phyloP scores from a whole-genome alignment of 2,888 invertebrate species.

The Epistrophella euchroma region DNA sequence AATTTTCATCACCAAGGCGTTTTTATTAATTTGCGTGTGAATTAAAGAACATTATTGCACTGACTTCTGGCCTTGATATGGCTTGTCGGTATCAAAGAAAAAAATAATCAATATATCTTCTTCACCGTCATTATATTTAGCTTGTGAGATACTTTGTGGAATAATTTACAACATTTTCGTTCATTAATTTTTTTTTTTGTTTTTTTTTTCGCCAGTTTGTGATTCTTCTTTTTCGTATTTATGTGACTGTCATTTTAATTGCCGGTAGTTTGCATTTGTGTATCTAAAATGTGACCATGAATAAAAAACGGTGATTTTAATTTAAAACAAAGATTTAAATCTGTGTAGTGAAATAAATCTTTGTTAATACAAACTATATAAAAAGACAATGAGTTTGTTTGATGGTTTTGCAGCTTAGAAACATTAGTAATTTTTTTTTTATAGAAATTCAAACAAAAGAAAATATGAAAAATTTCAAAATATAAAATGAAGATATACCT shows the following conservation, averaged over 20 bases:
- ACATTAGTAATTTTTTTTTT: neutral
- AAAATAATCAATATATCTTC: constrained; percentile 20
- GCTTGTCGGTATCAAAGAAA: constrained; percentile 7
- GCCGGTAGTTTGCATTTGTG: constrained; percentile 42
- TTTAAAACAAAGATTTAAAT: constrained; percentile 32
- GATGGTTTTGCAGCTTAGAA: neutral
- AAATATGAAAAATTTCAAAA: constrained; percentile 2
- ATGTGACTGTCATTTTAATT: constrained; percentile 36
- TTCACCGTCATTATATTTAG: constrained; percentile 32
- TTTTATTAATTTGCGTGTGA: constrained; percentile 44
- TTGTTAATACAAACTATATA: neutral
- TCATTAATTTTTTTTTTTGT: neutral
- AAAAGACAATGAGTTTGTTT: neutral
- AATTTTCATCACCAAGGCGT: neutral
- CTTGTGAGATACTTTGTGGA: constrained; percentile 24
- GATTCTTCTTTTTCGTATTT: constrained; percentile 41
- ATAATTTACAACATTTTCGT: constrained; percentile 28
- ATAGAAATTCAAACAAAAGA: neutral
- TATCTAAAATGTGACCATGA: constrained; percentile 58
- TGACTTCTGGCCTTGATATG: constrained; percentile 36
- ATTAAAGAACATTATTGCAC: neutral
- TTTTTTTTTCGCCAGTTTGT: constrained; percentile 10
- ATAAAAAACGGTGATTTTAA: constrained; percentile 31
- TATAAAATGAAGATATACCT: neutral
- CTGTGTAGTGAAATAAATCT: constrained; percentile 15